Evolutionary conservation across 2,113 vertebrate species (phyloP), one percentile per base, ranked within the genome.

Genomic region (Elaphurus davidianus): DNA sequence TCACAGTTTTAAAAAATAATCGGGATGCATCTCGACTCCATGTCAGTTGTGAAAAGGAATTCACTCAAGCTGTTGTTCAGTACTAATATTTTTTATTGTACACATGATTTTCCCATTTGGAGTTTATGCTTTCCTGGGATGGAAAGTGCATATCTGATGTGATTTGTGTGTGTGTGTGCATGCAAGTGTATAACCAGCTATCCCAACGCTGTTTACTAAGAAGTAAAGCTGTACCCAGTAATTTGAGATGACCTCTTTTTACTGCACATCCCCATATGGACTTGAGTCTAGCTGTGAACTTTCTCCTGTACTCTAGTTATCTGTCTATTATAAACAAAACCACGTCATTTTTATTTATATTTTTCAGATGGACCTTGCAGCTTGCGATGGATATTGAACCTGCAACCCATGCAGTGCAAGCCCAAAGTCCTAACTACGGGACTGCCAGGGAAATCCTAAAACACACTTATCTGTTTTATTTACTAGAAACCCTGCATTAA

Each of bases 311-410:
- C 1, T 17, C 25, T 28, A 27, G 19, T 14, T 19, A 7, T 25
- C 21, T 23, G 7, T 52, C 21, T 76, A 2, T 43, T n/a, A 43
- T 15, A 43, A 40, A 57, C 27, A 95, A 62, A 84, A 33, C 23
- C 17, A 25, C 8, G 1, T 43, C 36, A 57, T 9, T 74, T 54
- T 83, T 15, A 16, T 16, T 76, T 28, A 16, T 28, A 27, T 2
- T 47, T 45, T 28, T 45, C 28, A 2, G 25, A 15, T 0, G 0
- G 40, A 28, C 43, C 25, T 4, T 78, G 43, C 43, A 45, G 43
- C 40, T 45, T 28, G 0, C 0, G 3, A 27, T 40, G 40, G 40
- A 10, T 67, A 4, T 28, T 0, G 2, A 78, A 28, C 25, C 25
- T 45, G 14, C 4, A 5, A 1, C 40, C 40, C 13, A 1, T 4